A percentile compares a stretch with the other conserved stretches of the same genome.
phyloP scores from a whole-genome alignment of 2,113 vertebrate species.

The Larimichthys crocea region DNA sequence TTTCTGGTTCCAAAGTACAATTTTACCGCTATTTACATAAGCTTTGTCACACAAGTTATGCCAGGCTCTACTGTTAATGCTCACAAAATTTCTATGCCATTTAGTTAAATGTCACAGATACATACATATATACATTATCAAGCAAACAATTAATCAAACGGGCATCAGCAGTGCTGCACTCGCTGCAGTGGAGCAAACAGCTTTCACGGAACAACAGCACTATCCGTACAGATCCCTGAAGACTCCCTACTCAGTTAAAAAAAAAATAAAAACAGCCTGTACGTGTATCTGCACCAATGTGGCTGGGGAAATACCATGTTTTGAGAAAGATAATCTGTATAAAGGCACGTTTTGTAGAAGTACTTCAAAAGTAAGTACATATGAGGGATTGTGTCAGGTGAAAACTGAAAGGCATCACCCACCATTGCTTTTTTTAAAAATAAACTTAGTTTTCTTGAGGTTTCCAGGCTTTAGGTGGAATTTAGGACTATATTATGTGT shows the following conservation, averaged over 20 bases:
- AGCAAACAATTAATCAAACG: constrained; percentile 13
- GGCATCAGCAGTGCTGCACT: constrained; percentile 1
- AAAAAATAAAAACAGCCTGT: background rate
- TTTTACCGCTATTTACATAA: background rate
- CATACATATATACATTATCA: constrained; percentile 8
- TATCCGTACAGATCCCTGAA: constrained; percentile 9
- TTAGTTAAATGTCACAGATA: constrained; percentile 1
- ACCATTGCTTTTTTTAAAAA: background rate
- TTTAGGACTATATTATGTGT: background rate
- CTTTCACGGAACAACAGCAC: constrained; percentile 35
- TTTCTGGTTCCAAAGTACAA: background rate
- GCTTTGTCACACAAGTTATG: background rate
- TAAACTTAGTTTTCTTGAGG: background rate
- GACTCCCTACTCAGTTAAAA: constrained; percentile 17
- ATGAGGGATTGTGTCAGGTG: background rate
- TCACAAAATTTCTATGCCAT: background rate
- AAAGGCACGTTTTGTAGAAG: background rate
- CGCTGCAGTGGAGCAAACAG: constrained; percentile 32
- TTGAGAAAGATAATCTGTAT: background rate
- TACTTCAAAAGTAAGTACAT: constrained; percentile 20
- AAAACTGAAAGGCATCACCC: no score
- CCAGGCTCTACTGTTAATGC: background rate
- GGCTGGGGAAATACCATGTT: background rate
- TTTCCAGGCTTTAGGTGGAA: background rate
- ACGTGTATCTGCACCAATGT: background rate